Percentiles rank a stretch among this genome's conserved stretches.
Conservation (phyloP, 2,113 vertebrate genomes). For the Austrofundulus limnaeus region DNA sequence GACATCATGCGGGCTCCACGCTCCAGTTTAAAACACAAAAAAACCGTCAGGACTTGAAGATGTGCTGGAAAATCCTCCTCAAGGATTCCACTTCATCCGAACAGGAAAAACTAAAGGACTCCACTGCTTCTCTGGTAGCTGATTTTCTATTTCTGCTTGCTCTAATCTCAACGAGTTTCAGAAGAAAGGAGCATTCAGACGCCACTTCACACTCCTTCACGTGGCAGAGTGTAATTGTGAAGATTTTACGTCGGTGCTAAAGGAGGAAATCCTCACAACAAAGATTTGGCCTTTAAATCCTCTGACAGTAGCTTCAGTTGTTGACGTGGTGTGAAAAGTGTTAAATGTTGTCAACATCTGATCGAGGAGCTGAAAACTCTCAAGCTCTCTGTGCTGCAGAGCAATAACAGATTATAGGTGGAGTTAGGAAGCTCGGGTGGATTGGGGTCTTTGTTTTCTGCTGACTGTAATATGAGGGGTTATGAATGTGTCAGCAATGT, state of each 20-base stretch:
- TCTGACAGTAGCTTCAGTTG: background rate
- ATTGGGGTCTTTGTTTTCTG: constrained; percentile 8
- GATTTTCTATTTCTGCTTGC: background rate
- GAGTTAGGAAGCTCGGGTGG: constrained; percentile 24
- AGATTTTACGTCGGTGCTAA: background rate
- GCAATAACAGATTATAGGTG: background rate
- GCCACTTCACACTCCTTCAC: too few relatives aligned
- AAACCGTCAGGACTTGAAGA: constrained; percentile 8
- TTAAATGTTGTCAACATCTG: background rate
- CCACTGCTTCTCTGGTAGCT: background rate
- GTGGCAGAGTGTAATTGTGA: too few relatives aligned
- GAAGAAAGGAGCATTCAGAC: background rate
- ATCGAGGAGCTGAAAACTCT: background rate
- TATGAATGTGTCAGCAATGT: constrained; percentile 33
- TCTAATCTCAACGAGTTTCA: constrained; percentile 8
- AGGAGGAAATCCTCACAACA: background rate
- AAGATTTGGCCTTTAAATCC: background rate
- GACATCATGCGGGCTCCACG: constrained; percentile 39
- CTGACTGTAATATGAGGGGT: constrained; percentile 25
- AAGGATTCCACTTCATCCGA: background rate
- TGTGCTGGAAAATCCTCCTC: background rate
- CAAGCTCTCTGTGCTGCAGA: background rate
- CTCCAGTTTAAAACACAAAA: constrained; percentile 34
- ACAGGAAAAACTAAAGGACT: background rate
- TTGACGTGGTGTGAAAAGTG: background rate